Conservation (phyloP, 2,888 invertebrate species). For the Ligdia adustata region DNA sequence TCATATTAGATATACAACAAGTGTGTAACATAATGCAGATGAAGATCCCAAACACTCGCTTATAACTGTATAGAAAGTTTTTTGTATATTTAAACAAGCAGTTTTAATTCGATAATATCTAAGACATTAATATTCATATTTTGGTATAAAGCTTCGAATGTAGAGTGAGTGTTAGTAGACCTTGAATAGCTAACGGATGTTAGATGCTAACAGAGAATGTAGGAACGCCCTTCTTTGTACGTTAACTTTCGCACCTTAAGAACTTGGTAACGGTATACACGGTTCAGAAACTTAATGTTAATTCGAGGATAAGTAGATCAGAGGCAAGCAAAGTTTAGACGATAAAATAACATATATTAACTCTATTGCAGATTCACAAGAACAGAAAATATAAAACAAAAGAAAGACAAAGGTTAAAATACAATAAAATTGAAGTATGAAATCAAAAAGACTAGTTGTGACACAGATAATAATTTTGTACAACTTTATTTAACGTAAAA, state of each 20-base stretch:
- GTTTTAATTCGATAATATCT: conserved; percentile 13
- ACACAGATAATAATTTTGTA: not conserved
- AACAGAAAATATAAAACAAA: no score
- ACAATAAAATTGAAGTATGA: no score
- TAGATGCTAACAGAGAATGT: not conserved
- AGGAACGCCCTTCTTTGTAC: conserved; percentile 12
- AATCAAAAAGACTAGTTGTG: no score
- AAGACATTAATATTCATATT: conserved; percentile 17
- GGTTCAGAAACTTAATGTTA: no score
- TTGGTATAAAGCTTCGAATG: conserved; percentile 4
- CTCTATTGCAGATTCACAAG: no score
- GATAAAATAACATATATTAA: no score
- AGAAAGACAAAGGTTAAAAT: no score
- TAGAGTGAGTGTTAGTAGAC: conserved; percentile 9
- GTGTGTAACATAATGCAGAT: not conserved
- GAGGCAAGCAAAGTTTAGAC: no score
- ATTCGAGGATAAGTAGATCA: no score
- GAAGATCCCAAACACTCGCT: not conserved
- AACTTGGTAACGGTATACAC: not conserved
- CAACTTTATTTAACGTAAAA: not conserved
- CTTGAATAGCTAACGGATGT: conserved; percentile 16
- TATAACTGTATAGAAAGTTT: conserved; percentile 5
- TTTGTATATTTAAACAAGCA: conserved; percentile 3
- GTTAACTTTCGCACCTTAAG: not conserved
- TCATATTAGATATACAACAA: no score